These are phyloP conservation scores for Celastrina argiolus DNA, from an alignment of 2,888 invertebrate species.

Conservation along the genomic window DNA sequence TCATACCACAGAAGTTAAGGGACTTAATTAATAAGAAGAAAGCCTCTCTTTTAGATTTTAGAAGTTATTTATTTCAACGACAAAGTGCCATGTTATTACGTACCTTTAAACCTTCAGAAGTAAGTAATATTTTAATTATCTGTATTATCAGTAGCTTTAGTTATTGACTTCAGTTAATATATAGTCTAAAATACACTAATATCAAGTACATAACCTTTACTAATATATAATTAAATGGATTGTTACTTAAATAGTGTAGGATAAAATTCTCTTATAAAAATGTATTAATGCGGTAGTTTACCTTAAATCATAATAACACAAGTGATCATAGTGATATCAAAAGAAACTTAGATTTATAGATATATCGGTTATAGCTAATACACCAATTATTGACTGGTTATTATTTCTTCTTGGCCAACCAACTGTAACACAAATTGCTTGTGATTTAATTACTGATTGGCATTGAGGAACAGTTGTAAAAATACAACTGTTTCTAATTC, in stretches of 20 bases:
- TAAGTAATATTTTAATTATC: slow-evolving; percentile 61
- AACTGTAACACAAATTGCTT: slow-evolving; percentile 39
- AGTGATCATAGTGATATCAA: not conserved
- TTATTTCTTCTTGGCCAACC: slow-evolving; percentile 41
- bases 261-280: too few relatives aligned
- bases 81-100: slow-evolving; percentile 91
- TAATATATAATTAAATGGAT: too few relatives aligned
- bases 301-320: too few relatives aligned
- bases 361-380: slow-evolving; percentile 20
- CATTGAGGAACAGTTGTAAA: not conserved
- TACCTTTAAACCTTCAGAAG: slow-evolving; percentile 88
- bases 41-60: slow-evolving; percentile 90
- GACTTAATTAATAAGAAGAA: slow-evolving; percentile 67
- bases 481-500: slow-evolving; percentile 16
- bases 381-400: slow-evolving; percentile 23
- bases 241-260: too few relatives aligned
- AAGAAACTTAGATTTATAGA: slow-evolving; percentile 10
- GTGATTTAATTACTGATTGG: slow-evolving; percentile 25
- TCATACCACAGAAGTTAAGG: slow-evolving; percentile 77
- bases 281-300: too few relatives aligned
- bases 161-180: too few relatives aligned
- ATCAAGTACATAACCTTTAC: too few relatives aligned
- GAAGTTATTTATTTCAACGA: slow-evolving; percentile 95
- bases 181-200: too few relatives aligned
- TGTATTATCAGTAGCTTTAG: too few relatives aligned